These are phyloP conservation scores for Nematopogon swammerdamellus DNA, from an alignment of 2,888 invertebrate species.

Conservation along the genomic window DNA sequence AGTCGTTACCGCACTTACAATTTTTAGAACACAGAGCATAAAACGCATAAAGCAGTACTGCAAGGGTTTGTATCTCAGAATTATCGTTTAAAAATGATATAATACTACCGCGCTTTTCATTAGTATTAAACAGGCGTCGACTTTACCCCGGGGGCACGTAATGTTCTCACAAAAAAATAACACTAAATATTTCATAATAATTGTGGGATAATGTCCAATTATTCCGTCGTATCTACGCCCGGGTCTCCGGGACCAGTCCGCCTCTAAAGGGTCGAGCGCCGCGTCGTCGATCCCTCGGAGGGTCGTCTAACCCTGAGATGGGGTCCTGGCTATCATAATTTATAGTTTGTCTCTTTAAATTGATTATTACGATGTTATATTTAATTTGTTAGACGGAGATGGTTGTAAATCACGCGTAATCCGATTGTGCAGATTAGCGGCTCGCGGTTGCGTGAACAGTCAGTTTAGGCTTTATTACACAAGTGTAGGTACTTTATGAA, in stretches of 20 bases:
- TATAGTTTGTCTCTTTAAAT: conserved; percentile 45
- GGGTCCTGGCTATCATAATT: conserved; percentile 24
- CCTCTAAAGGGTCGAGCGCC: not conserved
- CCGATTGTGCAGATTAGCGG: conserved; percentile 19
- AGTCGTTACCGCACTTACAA: no score
- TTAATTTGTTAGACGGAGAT: conserved; percentile 17
- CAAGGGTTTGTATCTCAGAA: no score
- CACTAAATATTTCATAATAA: conserved; percentile 6
- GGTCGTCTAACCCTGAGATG: not conserved
- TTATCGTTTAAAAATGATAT: no score
- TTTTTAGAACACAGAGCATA: no score
- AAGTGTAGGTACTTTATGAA: no score
- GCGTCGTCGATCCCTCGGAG: not conserved
- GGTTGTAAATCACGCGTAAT: conserved; percentile 39
- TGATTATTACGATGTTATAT: conserved; percentile 26
- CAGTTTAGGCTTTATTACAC: not conserved
- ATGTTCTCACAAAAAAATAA: not conserved
- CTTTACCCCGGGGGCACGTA: not conserved
- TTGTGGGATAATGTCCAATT: conserved; percentile 10
- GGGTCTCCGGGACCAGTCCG: not conserved
- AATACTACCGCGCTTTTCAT: not conserved
- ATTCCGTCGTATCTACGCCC: no score
- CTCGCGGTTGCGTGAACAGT: not conserved
- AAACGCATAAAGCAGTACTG: no score
- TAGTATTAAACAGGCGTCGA: not conserved